Conservation (phyloP, 2,888 invertebrate genomes). For the Chaetogeoica ovagalla region DNA sequence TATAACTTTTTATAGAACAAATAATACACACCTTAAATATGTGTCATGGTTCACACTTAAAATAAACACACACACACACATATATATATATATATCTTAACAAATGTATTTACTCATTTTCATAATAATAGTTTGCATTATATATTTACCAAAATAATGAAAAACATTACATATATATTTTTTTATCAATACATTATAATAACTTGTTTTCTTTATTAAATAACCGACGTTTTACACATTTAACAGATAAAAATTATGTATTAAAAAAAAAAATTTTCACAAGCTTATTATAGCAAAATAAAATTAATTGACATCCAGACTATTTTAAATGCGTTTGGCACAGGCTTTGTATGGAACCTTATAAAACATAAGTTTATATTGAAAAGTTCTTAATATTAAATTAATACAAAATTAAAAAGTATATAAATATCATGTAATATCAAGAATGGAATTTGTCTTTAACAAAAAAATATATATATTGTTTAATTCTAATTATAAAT, state of each 20-base stretch:
- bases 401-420: background rate
- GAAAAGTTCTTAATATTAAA: slow-evolving; percentile 29
- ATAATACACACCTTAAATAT: too few species aligned
- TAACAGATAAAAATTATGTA: background rate
- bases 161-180: background rate
- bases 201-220: slow-evolving; percentile 9
- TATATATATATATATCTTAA: too few species aligned
- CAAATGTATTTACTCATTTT: background rate
- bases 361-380: slow-evolving; percentile 4
- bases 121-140: background rate
- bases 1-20: too few species aligned
- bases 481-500: background rate
- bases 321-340: slow-evolving; percentile 45
- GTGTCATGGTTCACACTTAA: too few species aligned
- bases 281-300: slow-evolving; percentile 18
- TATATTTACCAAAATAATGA: slow-evolving; percentile 13
- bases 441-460: background rate
- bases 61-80: too few species aligned
- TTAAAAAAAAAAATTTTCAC: slow-evolving; percentile 1
- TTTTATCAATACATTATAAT: slow-evolving; percentile 5
- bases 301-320: slow-evolving; percentile 42
- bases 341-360: slow-evolving; percentile 8
- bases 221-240: slow-evolving; percentile 4
- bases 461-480: background rate
- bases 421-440: background rate